phyloP scores from a whole-genome alignment of 30 jellyfish, hydroid and myxozoan genomes.

The Mastigias papua region DNA sequence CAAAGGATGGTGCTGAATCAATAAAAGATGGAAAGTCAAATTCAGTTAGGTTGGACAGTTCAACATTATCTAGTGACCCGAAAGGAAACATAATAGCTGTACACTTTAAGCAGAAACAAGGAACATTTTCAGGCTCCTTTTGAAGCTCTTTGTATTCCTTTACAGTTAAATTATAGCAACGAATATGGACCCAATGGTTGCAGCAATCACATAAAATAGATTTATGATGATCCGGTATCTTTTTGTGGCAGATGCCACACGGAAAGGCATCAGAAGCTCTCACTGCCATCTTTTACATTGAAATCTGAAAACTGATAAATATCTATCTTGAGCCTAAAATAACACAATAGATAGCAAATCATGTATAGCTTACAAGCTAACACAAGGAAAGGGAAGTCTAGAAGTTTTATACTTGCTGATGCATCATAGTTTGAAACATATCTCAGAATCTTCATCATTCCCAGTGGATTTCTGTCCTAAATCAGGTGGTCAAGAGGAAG shows the following conservation, averaged over 20 bases:
- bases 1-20: slow-evolving; percentile 53
- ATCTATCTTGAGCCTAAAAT: too few relatives aligned
- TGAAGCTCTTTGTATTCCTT: neutral
- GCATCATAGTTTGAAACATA: too few relatives aligned
- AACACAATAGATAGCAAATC: too few relatives aligned
- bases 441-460: too few relatives aligned
- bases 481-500: too few relatives aligned
- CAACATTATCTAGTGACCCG: slow-evolving; percentile 52
- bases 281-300: too few relatives aligned
- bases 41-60: slow-evolving; percentile 40
- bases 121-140: slow-evolving; percentile 40
- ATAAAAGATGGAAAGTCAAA: slow-evolving; percentile 60
- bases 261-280: neutral
- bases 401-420: too few relatives aligned
- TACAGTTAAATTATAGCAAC: neutral
- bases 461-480: too few relatives aligned
- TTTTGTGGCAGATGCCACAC: neutral
- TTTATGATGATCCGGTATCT: neutral
- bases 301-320: too few relatives aligned
- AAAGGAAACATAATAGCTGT: slow-evolving; percentile 52
- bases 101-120: slow-evolving; percentile 49
- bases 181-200: neutral
- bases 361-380: too few relatives aligned
- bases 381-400: too few relatives aligned
- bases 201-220: neutral